Conservation (phyloP, 2,888 invertebrate species). For the Microchrysa polita region DNA sequence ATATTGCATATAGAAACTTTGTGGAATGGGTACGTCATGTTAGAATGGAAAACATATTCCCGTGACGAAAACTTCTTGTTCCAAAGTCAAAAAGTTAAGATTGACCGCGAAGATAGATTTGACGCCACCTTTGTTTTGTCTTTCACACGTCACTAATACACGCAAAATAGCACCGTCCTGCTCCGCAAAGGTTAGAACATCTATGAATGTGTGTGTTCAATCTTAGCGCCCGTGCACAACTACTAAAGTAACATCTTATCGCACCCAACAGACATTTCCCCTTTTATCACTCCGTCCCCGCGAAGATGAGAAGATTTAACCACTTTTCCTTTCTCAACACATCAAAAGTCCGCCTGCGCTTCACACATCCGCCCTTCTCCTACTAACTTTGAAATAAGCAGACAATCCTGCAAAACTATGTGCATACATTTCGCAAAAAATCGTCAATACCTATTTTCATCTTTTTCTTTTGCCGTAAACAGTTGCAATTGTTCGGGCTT, state of each 20-base stretch:
- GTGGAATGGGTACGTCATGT: not conserved
- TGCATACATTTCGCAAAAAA: not conserved
- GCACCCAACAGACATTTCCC: slow-evolving; percentile 8
- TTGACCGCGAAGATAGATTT: not conserved
- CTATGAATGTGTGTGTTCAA: no score
- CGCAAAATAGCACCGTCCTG: no score
- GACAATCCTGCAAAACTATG: not conserved
- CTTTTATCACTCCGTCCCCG: slow-evolving; percentile 2
- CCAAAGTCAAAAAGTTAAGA: slow-evolving; percentile 3
- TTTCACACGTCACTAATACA: no score
- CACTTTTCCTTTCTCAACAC: slow-evolving; percentile 10
- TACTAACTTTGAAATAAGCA: not conserved
- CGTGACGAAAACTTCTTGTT: not conserved
- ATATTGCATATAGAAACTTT: not conserved
- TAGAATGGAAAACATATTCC: not conserved
- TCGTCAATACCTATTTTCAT: not conserved
- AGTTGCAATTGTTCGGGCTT: no score
- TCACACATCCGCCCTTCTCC: not conserved
- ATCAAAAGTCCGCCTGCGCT: not conserved
- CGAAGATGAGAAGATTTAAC: not conserved
- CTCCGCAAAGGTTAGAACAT: no score
- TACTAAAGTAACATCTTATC: no score
- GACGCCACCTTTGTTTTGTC: no score
- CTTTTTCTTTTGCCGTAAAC: not conserved
- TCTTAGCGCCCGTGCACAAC: no score